Evolutionary conservation across 92 coral and sea anemone genomes (phyloP), one percentile per base, ranked within the genome.

Genomic region (Porites evermanni): DNA sequence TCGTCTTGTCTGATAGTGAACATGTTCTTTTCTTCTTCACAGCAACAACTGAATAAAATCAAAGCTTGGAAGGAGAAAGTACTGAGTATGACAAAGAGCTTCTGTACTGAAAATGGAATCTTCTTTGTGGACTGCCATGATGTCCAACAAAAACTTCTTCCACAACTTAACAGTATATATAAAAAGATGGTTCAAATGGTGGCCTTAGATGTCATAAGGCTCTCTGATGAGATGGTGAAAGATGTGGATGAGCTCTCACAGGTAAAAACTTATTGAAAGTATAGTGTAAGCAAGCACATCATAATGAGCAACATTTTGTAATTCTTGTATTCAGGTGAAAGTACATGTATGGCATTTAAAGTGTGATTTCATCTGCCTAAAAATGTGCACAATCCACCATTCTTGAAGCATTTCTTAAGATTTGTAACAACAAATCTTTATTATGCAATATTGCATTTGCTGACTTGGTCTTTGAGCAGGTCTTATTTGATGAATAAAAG

Each of bases 61-160:
- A 97, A 88, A 73, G 69, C 92, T 14, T 97, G 99, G 99, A 88
- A 84, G 64, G 98, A 93, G 8, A 91, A 97, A 75, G 93, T 97
- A 84, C 70, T 56, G 53, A 85, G 89, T 74, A 85, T 93, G 82
- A 90, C 92, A 81, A 89, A 91, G 90, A 86, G 80, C 68, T 97
- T 97, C 78, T 89, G 91, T 53, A 97, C 99, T 4, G 80, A 89
- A 44, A 95, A 97, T 93, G 99, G 99, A 38, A 83, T 97, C 47
- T 91, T 97, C 81, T 86, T 88, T 70, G 95, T 97, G 18, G 95
- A 97, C 79, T 97, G 99, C 66, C 92, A 75, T 66, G 87, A 77
- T 20, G 87, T 97, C 10, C 98, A 92, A 70, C 79, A 82, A 6
- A 32, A 29, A 29, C 89, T 95, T 67, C 58, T 95, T 19, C 97